Conservation (phyloP, 2,797 vertebrate genomes). For the Hippoglossus hippoglossus region DNA sequence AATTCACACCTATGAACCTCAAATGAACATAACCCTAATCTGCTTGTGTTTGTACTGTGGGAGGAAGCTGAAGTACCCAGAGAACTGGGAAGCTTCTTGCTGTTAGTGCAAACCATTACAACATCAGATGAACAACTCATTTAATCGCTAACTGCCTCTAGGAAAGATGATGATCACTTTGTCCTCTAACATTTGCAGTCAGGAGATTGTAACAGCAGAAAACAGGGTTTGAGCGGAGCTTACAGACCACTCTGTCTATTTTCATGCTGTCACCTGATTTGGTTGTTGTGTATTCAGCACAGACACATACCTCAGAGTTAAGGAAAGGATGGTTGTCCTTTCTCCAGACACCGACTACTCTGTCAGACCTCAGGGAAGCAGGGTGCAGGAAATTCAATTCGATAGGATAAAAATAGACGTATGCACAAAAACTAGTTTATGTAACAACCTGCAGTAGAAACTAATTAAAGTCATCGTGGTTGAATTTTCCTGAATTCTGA, state of each 20-base stretch:
- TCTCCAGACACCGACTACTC: slow-evolving; percentile 29
- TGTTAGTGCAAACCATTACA: no score
- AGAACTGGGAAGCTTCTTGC: no score
- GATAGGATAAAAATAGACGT: slow-evolving; percentile 7
- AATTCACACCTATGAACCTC: no score
- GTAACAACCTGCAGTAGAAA: not conserved
- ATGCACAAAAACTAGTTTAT: not conserved
- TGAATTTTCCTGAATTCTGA: no score
- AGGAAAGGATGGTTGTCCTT: slow-evolving; percentile 25
- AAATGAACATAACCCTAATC: no score
- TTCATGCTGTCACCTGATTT: slow-evolving; percentile 38
- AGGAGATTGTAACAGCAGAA: not conserved
- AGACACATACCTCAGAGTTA: slow-evolving; percentile 37
- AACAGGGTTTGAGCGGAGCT: not conserved
- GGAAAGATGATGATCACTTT: no score
- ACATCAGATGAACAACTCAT: no score
- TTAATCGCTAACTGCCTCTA: no score
- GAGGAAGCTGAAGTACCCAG: no score
- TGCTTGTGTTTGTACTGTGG: no score
- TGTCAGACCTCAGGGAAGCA: slow-evolving; percentile 24
- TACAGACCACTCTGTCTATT: not conserved
- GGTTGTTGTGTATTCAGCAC: slow-evolving; percentile 15
- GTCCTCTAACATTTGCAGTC: not conserved
- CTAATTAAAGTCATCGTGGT: no score
- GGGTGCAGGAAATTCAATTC: slow-evolving; percentile 22